phyloP scores from a whole-genome alignment of 2,888 invertebrate genomes.

The Ornithoptera priamus region DNA sequence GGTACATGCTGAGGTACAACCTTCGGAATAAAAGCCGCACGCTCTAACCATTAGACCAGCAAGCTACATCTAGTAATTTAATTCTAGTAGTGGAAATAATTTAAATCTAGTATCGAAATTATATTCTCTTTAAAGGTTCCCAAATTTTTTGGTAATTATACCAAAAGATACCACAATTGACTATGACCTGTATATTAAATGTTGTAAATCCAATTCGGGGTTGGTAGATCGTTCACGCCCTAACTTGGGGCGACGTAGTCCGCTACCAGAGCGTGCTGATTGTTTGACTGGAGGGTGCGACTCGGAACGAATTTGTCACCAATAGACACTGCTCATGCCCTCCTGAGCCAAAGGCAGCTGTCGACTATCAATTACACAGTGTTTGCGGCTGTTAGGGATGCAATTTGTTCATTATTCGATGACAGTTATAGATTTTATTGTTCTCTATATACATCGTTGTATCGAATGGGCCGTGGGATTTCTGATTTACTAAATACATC shows the following conservation, averaged over 20 bases:
- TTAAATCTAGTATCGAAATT: too few relatives aligned
- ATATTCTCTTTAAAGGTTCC: too few relatives aligned
- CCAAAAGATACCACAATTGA: neutral
- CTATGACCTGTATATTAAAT: slow-evolving; percentile 24
- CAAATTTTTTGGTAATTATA: neutral
- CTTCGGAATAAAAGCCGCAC: too few relatives aligned
- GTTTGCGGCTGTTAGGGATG: slow-evolving; percentile 73
- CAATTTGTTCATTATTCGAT: slow-evolving; percentile 71
- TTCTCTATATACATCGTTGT: slow-evolving; percentile 32
- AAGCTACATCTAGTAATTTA: too few relatives aligned
- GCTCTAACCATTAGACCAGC: too few relatives aligned
- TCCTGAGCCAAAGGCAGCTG: slow-evolving; percentile 58
- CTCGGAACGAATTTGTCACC: slow-evolving; percentile 68
- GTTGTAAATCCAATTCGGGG: slow-evolving; percentile 23
- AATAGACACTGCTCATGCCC: slow-evolving; percentile 51
- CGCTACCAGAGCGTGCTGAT: slow-evolving; percentile 34
- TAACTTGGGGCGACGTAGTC: slow-evolving; percentile 31
- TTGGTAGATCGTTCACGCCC: slow-evolving; percentile 40
- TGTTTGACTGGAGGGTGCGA: slow-evolving; percentile 35
- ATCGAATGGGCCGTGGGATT: slow-evolving; percentile 18
- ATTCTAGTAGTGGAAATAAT: too few relatives aligned
- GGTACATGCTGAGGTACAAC: too few relatives aligned
- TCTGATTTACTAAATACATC: neutral
- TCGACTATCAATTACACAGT: slow-evolving; percentile 65
- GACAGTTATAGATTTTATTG: slow-evolving; percentile 68